These are phyloP conservation scores for Heterohyrax brucei DNA, from an alignment of 2,797 vertebrate genomes.

Conservation along the genomic window DNA sequence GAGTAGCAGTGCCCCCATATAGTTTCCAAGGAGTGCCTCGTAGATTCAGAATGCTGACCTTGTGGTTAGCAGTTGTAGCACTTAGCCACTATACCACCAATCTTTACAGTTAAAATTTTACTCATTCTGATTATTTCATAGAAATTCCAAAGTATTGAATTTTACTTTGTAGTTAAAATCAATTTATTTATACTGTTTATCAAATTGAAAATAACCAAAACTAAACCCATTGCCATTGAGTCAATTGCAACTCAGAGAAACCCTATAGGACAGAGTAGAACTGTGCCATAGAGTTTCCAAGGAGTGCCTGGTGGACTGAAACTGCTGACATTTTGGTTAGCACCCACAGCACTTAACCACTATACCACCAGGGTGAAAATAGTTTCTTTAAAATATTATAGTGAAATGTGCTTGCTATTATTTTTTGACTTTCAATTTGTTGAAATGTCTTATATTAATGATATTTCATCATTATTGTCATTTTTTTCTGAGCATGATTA, in stretches of 20 bases:
- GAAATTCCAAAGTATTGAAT: slow-evolving; percentile 8
- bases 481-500: slow-evolving; percentile 50
- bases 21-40: no score
- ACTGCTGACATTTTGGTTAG: no score
- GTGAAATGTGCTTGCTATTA: slow-evolving; percentile 28
- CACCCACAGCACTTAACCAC: no score
- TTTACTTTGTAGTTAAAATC: slow-evolving; percentile 49
- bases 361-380: background rate
- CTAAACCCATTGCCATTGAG: no score
- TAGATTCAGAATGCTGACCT: no score
- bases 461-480: slow-evolving; percentile 48
- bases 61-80: no score
- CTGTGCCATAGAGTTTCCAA: no score
- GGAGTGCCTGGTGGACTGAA: no score
- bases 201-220: background rate
- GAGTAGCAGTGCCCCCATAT: no score
- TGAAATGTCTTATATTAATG: slow-evolving; percentile 14
- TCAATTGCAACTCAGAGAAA: no score
- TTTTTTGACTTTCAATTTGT: slow-evolving; percentile 41
- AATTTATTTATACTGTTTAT: slow-evolving; percentile 47
- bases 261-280: no score
- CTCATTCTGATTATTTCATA: slow-evolving; percentile 45
- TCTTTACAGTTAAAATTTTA: slow-evolving; percentile 21
- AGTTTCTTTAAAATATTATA: slow-evolving; percentile 42
- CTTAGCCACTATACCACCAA: no score